phyloP scores from a whole-genome alignment of 2,888 invertebrate species.

The Sinhomidia bicolor region DNA sequence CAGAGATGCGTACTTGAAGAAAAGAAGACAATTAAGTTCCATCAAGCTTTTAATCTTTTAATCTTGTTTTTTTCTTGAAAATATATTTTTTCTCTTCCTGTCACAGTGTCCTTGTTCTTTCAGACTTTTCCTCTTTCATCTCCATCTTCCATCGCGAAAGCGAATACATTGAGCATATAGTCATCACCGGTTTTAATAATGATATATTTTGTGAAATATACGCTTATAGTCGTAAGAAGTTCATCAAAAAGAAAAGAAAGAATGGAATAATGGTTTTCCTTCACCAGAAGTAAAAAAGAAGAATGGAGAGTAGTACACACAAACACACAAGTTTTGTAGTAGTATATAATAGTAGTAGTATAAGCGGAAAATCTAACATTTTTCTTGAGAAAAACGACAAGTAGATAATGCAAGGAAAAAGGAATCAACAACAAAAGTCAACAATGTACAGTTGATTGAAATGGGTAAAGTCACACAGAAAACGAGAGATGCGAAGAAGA shows the following conservation, averaged over 20 bases:
- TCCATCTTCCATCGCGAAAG: background rate
- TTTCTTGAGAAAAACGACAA: background rate
- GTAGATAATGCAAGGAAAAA: background rate
- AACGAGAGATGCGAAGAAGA: background rate
- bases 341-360: background rate
- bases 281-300: background rate
- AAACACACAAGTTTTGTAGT: too few relatives aligned
- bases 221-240: background rate
- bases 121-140: slow-evolving; percentile 49
- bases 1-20: slow-evolving; percentile 57
- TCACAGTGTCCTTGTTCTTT: slow-evolving; percentile 72
- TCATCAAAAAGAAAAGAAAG: background rate
- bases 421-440: slow-evolving; percentile 42
- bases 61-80: slow-evolving; percentile 47
- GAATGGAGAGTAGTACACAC: background rate
- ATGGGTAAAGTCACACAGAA: slow-evolving; percentile 54
- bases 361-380: background rate
- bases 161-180: slow-evolving; percentile 42
- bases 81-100: slow-evolving; percentile 58
- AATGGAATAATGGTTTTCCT: background rate
- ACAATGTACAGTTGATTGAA: slow-evolving; percentile 71
- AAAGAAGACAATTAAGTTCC: slow-evolving; percentile 66
- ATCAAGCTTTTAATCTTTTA: slow-evolving; percentile 68
- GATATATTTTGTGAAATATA: too few relatives aligned
- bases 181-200: too few relatives aligned